Conservation (phyloP, 2,888 invertebrate species). For the Rhagium mordax region DNA sequence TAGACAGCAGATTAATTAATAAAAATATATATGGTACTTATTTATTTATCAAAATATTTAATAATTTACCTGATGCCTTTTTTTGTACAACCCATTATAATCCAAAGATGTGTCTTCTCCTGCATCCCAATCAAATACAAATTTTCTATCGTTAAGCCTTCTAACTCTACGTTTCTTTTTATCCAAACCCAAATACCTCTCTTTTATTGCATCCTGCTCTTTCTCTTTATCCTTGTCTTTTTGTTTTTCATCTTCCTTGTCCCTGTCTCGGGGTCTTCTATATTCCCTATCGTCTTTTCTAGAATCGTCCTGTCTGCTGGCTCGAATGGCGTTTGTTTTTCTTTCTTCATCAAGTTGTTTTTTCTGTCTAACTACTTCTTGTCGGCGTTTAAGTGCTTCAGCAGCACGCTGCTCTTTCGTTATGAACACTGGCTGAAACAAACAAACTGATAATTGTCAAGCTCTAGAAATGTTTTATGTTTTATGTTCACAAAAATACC, state of each 20-base stretch:
- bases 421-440: constrained; percentile 90
- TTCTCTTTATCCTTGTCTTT: constrained; percentile 89
- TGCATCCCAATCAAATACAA: constrained; percentile 99
- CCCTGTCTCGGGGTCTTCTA: constrained; percentile 69
- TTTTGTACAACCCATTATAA: constrained; percentile 97
- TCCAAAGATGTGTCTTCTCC: constrained; percentile 98
- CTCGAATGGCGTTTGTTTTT: constrained; percentile 63
- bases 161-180: constrained; percentile 95
- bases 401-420: constrained; percentile 96
- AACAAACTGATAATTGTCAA: no score
- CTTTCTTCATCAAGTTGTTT: constrained; percentile 80
- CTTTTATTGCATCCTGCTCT: constrained; percentile 95
- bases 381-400: constrained; percentile 90
- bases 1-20: constrained; percentile 45
- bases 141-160: constrained; percentile 97
- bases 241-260: constrained; percentile 73
- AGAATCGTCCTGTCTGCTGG: constrained; percentile 60
- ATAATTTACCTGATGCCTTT: constrained; percentile 84
- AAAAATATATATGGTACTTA: no score
- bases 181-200: constrained; percentile 92
- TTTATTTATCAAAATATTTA: no score
- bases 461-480: no score
- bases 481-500: no score
- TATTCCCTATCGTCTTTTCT: constrained; percentile 65
- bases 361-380: constrained; percentile 89